Conservation (phyloP, 2,888 invertebrate species). For the Sphaerophoria taeniata region DNA sequence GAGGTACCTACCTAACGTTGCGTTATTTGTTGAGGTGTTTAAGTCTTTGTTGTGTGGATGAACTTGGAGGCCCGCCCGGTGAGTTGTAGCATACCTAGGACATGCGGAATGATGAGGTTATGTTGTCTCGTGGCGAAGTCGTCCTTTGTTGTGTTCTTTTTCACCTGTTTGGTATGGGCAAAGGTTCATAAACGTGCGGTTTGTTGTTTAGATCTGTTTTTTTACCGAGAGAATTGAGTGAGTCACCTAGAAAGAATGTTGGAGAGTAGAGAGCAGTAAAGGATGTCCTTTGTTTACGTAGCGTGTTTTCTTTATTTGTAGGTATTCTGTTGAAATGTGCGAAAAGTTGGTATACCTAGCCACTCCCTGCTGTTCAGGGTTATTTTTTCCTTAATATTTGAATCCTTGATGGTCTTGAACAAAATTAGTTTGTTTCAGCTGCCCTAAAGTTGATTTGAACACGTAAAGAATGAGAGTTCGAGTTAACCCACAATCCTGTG, state of each 20-base stretch:
- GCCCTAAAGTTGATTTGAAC: too few species aligned
- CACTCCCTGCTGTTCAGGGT: too few species aligned
- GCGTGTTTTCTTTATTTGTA: too few species aligned
- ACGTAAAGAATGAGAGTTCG: too few species aligned
- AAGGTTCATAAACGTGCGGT: conserved; percentile 21
- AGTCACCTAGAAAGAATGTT: conserved; percentile 34
- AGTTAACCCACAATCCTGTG: too few species aligned
- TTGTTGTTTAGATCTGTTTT: neutral
- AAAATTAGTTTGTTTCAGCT: neutral
- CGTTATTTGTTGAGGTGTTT: conserved; percentile 8
- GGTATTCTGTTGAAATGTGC: too few species aligned
- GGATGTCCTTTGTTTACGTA: conserved; percentile 61
- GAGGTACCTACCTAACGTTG: neutral
- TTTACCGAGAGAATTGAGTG: conserved; percentile 9
- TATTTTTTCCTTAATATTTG: too few species aligned
- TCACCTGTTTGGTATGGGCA: conserved; percentile 55
- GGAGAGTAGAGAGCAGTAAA: conserved; percentile 1
- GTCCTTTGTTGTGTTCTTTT: conserved; percentile 58
- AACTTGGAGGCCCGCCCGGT: conserved; percentile 32
- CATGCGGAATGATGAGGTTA: neutral
- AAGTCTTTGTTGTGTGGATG: conserved; percentile 17
- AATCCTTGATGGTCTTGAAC: too few species aligned
- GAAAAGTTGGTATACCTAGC: too few species aligned
- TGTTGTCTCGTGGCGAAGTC: conserved; percentile 20
- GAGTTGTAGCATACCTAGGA: neutral